phyloP scores from a whole-genome alignment of 2,113 vertebrate genomes.

The Phyllopteryx taeniolatus region DNA sequence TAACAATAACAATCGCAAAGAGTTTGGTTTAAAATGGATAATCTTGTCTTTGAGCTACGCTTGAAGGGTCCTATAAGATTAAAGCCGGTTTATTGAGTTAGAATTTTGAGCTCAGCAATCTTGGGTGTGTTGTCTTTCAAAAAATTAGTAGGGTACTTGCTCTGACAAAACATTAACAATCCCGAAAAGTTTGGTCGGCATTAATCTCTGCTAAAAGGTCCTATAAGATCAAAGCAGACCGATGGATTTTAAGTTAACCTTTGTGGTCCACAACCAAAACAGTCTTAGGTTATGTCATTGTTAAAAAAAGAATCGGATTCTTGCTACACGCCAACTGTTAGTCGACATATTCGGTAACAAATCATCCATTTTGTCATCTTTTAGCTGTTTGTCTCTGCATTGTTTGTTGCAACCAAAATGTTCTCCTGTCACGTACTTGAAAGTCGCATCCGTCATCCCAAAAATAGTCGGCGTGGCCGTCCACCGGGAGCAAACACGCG shows the following conservation, averaged over 20 bases:
- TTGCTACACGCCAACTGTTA: not conserved
- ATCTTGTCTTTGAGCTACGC: no score
- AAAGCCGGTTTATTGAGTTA: no score
- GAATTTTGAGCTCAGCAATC: no score
- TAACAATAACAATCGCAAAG: no score
- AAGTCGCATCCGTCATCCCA: conserved; percentile 57
- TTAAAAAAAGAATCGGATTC: not conserved
- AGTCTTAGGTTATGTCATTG: not conserved
- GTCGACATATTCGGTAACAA: not conserved
- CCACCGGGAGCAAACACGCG: conserved; percentile 29
- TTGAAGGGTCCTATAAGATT: no score
- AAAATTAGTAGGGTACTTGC: no score
- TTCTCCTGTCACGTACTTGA: conserved; percentile 53
- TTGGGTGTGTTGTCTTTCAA: no score
- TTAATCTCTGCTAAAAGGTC: no score
- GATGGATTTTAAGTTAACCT: not conserved
- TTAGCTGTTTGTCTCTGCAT: conserved; percentile 20
- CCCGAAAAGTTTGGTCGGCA: not conserved
- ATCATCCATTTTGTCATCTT: not conserved
- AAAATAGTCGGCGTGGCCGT: conserved; percentile 44
- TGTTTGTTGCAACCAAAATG: conserved; percentile 42
- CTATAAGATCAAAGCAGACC: not conserved
- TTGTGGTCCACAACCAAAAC: not conserved
- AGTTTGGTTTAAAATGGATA: no score
- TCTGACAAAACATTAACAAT: not conserved